Evolutionary conservation across 2,797 vertebrate species (phyloP).

Genomic region (Halcyon leucocephala): DNA sequence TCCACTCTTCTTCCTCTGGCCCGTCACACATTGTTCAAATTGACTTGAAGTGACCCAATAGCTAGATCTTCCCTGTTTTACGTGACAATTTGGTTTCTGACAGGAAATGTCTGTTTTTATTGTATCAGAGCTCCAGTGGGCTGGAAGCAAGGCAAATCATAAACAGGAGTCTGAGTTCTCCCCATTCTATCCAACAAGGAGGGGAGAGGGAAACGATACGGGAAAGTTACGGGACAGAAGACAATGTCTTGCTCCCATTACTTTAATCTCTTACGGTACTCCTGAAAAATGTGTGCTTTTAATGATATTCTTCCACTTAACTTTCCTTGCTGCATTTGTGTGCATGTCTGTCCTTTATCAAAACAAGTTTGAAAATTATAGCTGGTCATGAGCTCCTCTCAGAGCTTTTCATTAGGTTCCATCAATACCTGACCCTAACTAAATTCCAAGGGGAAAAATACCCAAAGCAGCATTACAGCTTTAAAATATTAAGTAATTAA

Average conservation of each 20-base stretch:
- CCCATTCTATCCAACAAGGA: neutral
- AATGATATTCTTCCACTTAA: neutral
- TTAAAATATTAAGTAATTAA: neutral
- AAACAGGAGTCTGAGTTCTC: neutral
- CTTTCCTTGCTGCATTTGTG: neutral
- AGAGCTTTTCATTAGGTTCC: neutral
- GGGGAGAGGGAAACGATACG: neutral
- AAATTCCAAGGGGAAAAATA: neutral
- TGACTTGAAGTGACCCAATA: neutral
- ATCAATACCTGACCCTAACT: neutral
- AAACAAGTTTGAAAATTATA: neutral
- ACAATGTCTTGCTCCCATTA: rapidly evolving
- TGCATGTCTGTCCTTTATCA: neutral
- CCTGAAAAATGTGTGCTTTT: neutral
- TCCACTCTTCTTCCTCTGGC: neutral
- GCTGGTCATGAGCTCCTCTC: neutral
- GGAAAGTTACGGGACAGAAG: neutral
- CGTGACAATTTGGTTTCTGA: rapidly evolving
- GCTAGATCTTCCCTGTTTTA: neutral
- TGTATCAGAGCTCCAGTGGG: neutral
- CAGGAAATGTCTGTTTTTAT: neutral
- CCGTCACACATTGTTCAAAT: neutral
- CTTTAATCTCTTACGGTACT: neutral
- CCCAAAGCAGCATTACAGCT: neutral
- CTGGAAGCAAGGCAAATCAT: neutral